phyloP scores from a whole-genome alignment of 1,140 invertebrate genomes.

The Papilio polyxenes region DNA sequence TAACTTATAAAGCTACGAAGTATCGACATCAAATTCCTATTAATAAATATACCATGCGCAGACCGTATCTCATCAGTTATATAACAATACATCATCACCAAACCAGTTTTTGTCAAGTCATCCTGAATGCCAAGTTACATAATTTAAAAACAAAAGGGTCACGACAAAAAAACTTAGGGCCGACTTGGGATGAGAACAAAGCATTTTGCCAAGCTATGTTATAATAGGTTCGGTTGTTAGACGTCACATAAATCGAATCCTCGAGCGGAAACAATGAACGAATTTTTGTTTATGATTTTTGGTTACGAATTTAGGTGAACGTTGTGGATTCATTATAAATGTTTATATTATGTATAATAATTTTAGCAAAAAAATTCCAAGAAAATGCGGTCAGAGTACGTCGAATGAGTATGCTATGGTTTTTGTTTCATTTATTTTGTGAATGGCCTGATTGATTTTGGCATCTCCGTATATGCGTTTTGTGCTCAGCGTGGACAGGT shows the following conservation, averaged over 20 bases:
- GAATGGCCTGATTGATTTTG: slow-evolving; percentile 1
- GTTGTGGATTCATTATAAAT: slow-evolving; percentile 23
- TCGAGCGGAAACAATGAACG: slow-evolving; percentile 67
- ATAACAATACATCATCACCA: slow-evolving; percentile 57
- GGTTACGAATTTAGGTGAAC: slow-evolving; percentile 33
- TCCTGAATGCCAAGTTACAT: slow-evolving; percentile 64
- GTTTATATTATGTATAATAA: neutral
- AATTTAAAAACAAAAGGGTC: slow-evolving; percentile 74
- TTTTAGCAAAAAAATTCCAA: neutral
- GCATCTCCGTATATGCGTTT: neutral
- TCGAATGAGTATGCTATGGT: neutral
- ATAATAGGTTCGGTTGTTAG: slow-evolving; percentile 56
- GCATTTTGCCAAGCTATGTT: slow-evolving; percentile 63
- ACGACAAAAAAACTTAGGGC: slow-evolving; percentile 58
- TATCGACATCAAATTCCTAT: neutral
- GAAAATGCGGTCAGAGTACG: neutral
- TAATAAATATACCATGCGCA: slow-evolving; percentile 39
- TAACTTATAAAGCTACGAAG: no score
- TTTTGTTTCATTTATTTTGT: neutral
- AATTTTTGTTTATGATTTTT: slow-evolving; percentile 62
- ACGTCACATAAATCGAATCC: slow-evolving; percentile 70
- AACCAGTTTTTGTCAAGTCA: slow-evolving; percentile 55
- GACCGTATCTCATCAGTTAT: slow-evolving; percentile 48
- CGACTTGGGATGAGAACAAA: slow-evolving; percentile 65
- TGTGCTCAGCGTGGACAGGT: neutral